Conservation (phyloP, 2,888 invertebrate species). For the Cyaniris semiargus region DNA sequence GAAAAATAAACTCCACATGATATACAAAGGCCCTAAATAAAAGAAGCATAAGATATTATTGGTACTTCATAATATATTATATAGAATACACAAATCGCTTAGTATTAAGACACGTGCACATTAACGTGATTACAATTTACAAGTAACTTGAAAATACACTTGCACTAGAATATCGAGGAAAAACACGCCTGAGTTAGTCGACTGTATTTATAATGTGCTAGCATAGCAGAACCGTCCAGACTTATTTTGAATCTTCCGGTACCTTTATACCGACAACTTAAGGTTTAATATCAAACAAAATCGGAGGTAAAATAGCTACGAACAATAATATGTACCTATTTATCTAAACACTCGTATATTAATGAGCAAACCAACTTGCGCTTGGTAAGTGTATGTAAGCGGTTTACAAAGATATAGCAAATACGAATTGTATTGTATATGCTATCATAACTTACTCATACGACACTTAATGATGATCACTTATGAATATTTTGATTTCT, state of each 20-base stretch:
- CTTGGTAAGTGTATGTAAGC: slow-evolving; percentile 33
- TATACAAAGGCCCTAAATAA: too few species aligned
- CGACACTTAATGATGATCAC: background rate
- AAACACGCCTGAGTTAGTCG: background rate
- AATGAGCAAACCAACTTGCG: slow-evolving; percentile 37
- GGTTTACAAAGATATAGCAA: background rate
- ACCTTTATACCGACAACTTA: background rate
- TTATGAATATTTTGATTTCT: background rate
- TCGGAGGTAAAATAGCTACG: background rate
- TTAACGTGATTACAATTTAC: too few species aligned
- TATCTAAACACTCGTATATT: slow-evolving; percentile 24
- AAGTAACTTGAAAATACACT: too few species aligned
- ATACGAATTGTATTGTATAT: background rate
- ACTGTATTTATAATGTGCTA: background rate
- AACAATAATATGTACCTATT: background rate
- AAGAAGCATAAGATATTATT: too few species aligned
- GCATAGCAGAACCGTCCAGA: background rate
- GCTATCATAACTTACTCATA: background rate
- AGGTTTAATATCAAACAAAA: background rate
- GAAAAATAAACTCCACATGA: too few species aligned
- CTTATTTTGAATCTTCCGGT: background rate
- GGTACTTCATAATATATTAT: too few species aligned
- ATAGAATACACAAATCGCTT: too few species aligned
- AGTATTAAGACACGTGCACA: too few species aligned
- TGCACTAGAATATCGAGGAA: background rate